A percentile compares a stretch with the other conserved stretches of the same genome.
Evolutionary conservation across 2,888 invertebrate species (phyloP).

Genomic region (Pristionchus arcanus): DNA sequence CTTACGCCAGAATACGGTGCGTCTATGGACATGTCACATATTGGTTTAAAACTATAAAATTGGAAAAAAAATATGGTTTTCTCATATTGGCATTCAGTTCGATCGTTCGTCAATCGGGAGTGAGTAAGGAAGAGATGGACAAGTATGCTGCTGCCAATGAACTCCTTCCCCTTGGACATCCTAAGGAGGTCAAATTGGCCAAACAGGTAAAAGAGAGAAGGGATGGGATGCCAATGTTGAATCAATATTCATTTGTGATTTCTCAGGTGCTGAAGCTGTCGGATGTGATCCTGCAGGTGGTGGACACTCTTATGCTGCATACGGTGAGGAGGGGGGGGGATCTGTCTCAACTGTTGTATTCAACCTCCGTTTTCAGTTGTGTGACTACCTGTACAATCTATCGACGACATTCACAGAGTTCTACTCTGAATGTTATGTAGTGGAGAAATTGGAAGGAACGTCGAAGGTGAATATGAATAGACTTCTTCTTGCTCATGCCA

Average conservation of each 20-base stretch:
- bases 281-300: constrained; percentile 89
- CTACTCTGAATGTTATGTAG: constrained; percentile 97
- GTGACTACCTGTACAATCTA: constrained; percentile 94
- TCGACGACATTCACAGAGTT: constrained; percentile 95
- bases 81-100: constrained; percentile 77
- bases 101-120: constrained; percentile 81
- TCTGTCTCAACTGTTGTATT: background rate
- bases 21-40: background rate
- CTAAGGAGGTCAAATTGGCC: constrained; percentile 94
- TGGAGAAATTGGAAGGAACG: constrained; percentile 88
- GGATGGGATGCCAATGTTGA: background rate
- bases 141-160: constrained; percentile 83
- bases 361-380: constrained; percentile 47
- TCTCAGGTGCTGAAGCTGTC: constrained; percentile 87
- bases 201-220: constrained; percentile 83
- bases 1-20: constrained; percentile 93
- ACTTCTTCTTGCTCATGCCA: constrained; percentile 92
- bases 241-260: background rate
- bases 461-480: constrained; percentile 88
- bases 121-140: constrained; percentile 82
- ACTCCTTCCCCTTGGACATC: constrained; percentile 86
- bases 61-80: background rate
- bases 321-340: constrained; percentile 78
- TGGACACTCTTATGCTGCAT: constrained; percentile 82
- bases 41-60: background rate